Percentiles rank a stretch among this genome's conserved stretches.
Evolutionary conservation across 2,797 vertebrate genomes (phyloP).

Genomic region (Peromyscus aztecus): DNA sequence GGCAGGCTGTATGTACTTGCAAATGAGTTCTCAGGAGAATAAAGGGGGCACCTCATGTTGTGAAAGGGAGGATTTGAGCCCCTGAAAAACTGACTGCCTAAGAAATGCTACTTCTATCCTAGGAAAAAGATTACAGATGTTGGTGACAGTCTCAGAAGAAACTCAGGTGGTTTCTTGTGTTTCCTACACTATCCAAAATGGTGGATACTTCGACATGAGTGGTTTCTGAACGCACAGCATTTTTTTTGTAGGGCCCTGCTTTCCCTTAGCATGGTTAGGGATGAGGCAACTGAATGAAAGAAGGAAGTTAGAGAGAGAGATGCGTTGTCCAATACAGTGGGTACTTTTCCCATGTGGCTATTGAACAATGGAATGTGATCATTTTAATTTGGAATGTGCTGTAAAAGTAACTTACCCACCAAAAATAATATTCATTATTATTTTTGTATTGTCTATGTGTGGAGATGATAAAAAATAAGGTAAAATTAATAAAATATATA

Average conservation of each 20-base stretch:
- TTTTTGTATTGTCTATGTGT: neutral
- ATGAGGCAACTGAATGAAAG: neutral
- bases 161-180: neutral
- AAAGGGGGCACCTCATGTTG: neutral
- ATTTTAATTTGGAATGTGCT: neutral
- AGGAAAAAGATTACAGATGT: neutral
- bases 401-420: neutral
- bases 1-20: neutral
- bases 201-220: neutral
- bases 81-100: neutral
- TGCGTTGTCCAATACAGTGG: neutral
- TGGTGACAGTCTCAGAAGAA: neutral
- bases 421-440: neutral
- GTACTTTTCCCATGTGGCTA: neutral
- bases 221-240: neutral
- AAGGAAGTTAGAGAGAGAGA: neutral
- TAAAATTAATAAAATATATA: neutral
- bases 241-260: neutral
- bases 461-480: neutral
- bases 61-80: neutral
- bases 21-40: neutral
- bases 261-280: neutral
- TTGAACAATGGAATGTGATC: neutral
- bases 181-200: neutral
- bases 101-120: neutral